phyloP scores from a whole-genome alignment of 2,888 invertebrate species.

The Cepaea hortensis region DNA sequence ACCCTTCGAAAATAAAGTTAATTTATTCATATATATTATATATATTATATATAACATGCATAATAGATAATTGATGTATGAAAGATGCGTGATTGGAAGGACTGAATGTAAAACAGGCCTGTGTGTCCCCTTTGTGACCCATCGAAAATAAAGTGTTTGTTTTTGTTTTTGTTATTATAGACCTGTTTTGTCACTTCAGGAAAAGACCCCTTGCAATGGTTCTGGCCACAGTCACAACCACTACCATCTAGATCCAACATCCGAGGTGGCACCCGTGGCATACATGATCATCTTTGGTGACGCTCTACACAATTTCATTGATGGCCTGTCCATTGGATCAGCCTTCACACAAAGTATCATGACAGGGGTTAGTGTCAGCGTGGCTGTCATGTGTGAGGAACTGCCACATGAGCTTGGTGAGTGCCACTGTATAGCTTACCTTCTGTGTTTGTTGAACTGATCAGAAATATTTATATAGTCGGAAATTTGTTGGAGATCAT shows the following conservation, averaged over 20 bases:
- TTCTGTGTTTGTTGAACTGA: neutral
- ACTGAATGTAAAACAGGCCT: too few species aligned
- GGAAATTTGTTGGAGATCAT: too few species aligned
- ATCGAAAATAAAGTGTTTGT: too few species aligned
- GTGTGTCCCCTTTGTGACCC: too few species aligned
- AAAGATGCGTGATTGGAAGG: too few species aligned
- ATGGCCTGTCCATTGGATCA: conserved; percentile 81
- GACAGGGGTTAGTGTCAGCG: conserved; percentile 80
- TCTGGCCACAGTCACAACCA: conserved; percentile 24
- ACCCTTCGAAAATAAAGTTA: too few species aligned
- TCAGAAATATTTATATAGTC: too few species aligned
- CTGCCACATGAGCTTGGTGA: conserved; percentile 82
- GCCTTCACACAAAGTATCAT: conserved; percentile 80
- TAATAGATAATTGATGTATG: too few species aligned
- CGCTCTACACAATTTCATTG: conserved; percentile 82
- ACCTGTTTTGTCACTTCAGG: neutral
- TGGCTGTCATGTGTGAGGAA: conserved; percentile 82
- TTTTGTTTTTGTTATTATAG: neutral
- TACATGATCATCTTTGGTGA: conserved; percentile 84
- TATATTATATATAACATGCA: too few species aligned
- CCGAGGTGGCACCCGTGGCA: conserved; percentile 77
- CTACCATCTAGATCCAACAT: neutral
- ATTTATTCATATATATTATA: too few species aligned
- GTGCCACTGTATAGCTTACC: neutral
- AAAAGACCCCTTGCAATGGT: conserved; percentile 38